Conservation (phyloP, 2,113 vertebrate genomes). For the Centrocercus urophasianus region DNA sequence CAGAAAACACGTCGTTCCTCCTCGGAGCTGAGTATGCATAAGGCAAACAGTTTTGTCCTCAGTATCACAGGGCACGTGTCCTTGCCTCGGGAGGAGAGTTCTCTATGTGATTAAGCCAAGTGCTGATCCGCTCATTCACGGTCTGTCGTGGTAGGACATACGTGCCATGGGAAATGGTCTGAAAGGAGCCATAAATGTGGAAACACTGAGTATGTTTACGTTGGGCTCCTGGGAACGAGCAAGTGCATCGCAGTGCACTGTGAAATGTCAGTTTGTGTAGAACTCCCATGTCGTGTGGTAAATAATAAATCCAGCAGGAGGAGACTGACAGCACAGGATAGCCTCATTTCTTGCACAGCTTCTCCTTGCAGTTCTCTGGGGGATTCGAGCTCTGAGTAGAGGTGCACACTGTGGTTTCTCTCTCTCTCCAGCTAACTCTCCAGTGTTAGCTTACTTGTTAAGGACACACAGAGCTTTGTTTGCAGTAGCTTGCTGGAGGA, state of each 20-base stretch:
- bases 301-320: neutral
- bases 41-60: neutral
- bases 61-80: fast-evolving
- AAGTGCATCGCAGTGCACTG: fast-evolving
- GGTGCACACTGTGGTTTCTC: neutral
- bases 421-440: neutral
- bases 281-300: neutral
- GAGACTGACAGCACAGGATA: neutral
- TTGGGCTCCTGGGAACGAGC: neutral
- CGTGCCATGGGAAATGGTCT: constrained; percentile 32
- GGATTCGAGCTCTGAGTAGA: neutral
- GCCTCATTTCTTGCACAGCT: constrained; percentile 28
- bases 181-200: neutral
- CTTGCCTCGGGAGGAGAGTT: neutral
- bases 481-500: neutral
- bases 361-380: neutral
- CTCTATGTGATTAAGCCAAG: neutral
- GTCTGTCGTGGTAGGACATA: neutral
- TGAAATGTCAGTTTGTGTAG: neutral
- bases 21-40: neutral
- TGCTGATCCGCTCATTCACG: neutral
- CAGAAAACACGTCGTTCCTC: fast-evolving
- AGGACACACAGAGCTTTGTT: fast-evolving
- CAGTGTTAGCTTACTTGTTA: neutral
- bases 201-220: neutral